A percentile compares a stretch with the other conserved stretches of the same genome.
Evolutionary conservation across 1,140 invertebrate genomes (phyloP).

Genomic region (Hormaphis cornu): DNA sequence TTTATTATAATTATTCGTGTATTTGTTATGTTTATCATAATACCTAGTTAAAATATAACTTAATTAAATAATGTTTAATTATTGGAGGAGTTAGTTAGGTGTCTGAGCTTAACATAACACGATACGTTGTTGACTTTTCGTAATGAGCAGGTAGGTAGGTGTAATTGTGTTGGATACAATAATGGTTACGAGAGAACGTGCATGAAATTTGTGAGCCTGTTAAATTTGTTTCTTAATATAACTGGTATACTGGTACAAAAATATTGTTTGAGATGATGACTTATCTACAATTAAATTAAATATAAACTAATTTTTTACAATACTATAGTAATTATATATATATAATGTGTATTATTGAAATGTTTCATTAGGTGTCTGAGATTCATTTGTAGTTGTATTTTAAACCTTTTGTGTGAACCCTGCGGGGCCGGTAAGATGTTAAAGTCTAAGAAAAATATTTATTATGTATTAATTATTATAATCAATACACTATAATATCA

Average conservation of each 20-base stretch:
- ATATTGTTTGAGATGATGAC: conserved; percentile 15
- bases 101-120: conserved; percentile 2
- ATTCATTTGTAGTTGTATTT: conserved; percentile 28
- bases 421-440: not conserved
- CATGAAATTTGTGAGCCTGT: no score
- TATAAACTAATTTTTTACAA: conserved; percentile 26
- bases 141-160: no score
- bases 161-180: conserved; percentile 12
- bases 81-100: conserved; percentile 12
- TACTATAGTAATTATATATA: conserved; percentile 8
- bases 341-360: conserved; percentile 28
- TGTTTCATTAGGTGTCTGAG: conserved; percentile 17
- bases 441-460: conserved; percentile 15
- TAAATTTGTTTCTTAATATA: not conserved
- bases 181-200: not conserved
- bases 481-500: conserved; percentile 27
- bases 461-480: conserved; percentile 19
- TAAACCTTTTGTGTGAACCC: conserved; percentile 1
- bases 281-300: conserved; percentile 24
- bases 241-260: conserved; percentile 10
- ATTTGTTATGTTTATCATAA: conserved; percentile 31
- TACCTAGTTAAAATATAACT: conserved; percentile 19
- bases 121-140: not conserved
- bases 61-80: conserved; percentile 19
- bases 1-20: conserved; percentile 12